A percentile compares a stretch with the other conserved stretches of the same genome.
Conservation (phyloP, 2,113 vertebrate species). For the Osmerus eperlanus region DNA sequence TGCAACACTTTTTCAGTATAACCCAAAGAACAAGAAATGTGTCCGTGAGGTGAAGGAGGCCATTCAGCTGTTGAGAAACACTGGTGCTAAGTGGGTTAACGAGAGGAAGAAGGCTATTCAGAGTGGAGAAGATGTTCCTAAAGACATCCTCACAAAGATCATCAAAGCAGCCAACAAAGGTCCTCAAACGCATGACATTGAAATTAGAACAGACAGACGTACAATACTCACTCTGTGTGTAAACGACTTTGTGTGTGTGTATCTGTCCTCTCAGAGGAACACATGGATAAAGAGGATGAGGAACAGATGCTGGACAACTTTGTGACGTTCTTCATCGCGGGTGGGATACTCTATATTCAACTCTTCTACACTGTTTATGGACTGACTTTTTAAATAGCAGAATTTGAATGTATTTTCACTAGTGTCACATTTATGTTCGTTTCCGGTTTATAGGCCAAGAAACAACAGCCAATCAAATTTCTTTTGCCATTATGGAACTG, state of each 20-base stretch:
- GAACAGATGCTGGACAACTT: conserved; percentile 90
- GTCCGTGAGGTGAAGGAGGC: conserved; percentile 75
- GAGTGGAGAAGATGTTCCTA: conserved; percentile 70
- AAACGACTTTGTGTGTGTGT: background rate
- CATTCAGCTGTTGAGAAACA: conserved; percentile 73
- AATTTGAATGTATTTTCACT: background rate
- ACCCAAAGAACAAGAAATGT: conserved; percentile 72
- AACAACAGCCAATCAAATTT: conserved; percentile 85
- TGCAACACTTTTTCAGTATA: conserved; percentile 48
- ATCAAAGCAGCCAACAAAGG: conserved; percentile 75
- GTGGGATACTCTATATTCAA: conserved; percentile 60
- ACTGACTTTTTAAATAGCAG: background rate
- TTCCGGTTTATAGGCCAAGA: conserved; percentile 78
- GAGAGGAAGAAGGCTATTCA: conserved; percentile 73
- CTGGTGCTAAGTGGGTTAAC: conserved; percentile 79
- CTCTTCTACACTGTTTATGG: too few relatives aligned
- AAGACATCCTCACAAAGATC: conserved; percentile 88
- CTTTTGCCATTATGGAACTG: conserved; percentile 86
- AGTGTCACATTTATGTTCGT: background rate
- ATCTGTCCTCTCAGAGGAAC: conserved; percentile 66
- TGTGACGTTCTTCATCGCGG: conserved; percentile 89
- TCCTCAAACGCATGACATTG: background rate
- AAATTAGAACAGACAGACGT: too few relatives aligned
- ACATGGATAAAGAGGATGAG: conserved; percentile 71
- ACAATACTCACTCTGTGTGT: background rate